phyloP scores from a whole-genome alignment of 1,140 invertebrate species.

The Neelides sp. region DNA sequence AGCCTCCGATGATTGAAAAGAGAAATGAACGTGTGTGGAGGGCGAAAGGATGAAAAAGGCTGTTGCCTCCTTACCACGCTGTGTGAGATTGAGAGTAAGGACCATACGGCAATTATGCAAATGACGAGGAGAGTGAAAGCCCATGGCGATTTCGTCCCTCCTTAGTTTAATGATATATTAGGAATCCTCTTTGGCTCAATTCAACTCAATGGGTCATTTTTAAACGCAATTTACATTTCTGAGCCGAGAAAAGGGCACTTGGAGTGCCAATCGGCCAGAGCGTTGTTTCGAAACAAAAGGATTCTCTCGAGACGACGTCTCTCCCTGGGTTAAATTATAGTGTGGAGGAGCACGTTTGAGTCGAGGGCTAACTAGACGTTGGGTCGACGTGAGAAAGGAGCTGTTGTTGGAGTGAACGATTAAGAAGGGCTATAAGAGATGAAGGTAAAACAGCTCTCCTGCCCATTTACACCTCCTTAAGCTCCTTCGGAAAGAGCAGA shows the following conservation, averaged over 20 bases:
- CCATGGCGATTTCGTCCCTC: background rate
- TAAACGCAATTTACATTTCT: constrained; percentile 5
- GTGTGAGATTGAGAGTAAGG: too few species aligned
- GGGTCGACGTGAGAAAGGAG: too few species aligned
- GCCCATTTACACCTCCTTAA: too few species aligned
- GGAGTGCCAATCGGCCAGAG: constrained; percentile 3
- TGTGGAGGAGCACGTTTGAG: constrained; percentile 6
- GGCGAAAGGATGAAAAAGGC: too few species aligned
- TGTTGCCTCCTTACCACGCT: too few species aligned
- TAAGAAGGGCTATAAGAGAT: too few species aligned
- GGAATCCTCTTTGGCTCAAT: background rate
- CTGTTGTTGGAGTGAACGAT: too few species aligned
- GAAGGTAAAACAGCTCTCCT: too few species aligned
- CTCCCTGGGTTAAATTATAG: constrained; percentile 2
- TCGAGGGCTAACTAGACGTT: constrained; percentile 1
- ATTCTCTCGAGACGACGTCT: background rate
- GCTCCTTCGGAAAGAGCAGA: too few species aligned
- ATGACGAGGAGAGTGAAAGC: constrained; percentile 3
- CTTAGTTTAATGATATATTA: background rate
- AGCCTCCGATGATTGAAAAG: too few species aligned
- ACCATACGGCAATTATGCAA: constrained; percentile 6
- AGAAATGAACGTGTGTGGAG: too few species aligned
- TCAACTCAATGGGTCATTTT: constrained; percentile 5
- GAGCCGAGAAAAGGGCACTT: background rate
- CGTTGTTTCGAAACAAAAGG: constrained; percentile 5